phyloP scores from a whole-genome alignment of 1,140 invertebrate genomes.

The Leptinotarsa lineolata region DNA sequence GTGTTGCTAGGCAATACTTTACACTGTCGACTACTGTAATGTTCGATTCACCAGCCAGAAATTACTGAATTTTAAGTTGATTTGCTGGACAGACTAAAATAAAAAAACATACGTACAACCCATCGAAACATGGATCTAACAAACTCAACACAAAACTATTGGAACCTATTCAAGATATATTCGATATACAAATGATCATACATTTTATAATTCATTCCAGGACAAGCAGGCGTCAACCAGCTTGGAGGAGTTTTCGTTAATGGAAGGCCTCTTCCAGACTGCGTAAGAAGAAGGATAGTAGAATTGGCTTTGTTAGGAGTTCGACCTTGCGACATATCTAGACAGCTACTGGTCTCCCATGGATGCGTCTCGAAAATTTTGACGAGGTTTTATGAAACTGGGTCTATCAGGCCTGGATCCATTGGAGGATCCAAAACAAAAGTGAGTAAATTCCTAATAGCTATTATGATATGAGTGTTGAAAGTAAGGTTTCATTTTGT shows the following conservation, averaged over 20 bases:
- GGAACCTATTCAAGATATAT: too few species aligned
- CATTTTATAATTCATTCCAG: slow-evolving; percentile 60
- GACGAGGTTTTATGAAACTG: slow-evolving; percentile 94
- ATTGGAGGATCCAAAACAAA: slow-evolving; percentile 91
- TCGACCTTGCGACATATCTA: slow-evolving; percentile 92
- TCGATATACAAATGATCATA: too few species aligned
- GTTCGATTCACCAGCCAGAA: too few species aligned
- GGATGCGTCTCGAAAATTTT: slow-evolving; percentile 97
- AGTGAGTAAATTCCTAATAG: slow-evolving; percentile 62
- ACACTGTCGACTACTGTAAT: too few species aligned
- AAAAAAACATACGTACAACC: too few species aligned
- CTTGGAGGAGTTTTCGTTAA: slow-evolving; percentile 96
- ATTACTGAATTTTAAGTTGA: too few species aligned
- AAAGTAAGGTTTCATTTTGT: too few species aligned
- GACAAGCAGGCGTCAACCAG: slow-evolving; percentile 94
- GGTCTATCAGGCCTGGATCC: slow-evolving; percentile 87
- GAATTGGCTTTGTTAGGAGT: slow-evolving; percentile 90
- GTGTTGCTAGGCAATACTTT: too few species aligned
- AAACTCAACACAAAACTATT: too few species aligned
- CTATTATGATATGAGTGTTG: too few species aligned
- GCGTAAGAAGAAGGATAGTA: slow-evolving; percentile 90
- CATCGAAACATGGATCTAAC: too few species aligned
- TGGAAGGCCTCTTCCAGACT: slow-evolving; percentile 90
- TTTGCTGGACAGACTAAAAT: too few species aligned
- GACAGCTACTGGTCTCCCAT: slow-evolving; percentile 93